Evolutionary conservation across 2,888 invertebrate species (phyloP).

Genomic region (Pseudococcus viburni): DNA sequence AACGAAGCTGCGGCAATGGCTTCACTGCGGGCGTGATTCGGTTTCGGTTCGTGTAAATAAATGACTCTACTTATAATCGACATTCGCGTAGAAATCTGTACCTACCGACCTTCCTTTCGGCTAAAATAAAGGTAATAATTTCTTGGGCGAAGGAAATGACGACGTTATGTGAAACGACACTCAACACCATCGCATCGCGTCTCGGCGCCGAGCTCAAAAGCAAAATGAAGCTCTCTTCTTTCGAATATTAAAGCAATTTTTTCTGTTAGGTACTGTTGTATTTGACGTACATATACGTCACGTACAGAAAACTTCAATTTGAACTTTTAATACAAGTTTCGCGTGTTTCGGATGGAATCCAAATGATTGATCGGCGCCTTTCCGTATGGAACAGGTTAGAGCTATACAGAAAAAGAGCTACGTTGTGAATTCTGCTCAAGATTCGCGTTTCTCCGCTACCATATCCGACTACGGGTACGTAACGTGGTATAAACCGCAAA

Average conservation of each 20-base stretch:
- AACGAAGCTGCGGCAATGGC: background rate
- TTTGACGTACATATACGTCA: slow-evolving; percentile 48
- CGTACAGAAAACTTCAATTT: slow-evolving; percentile 33
- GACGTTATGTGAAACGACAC: background rate
- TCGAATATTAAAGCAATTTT: slow-evolving; percentile 49
- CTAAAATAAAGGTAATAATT: slow-evolving; percentile 13
- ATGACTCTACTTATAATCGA: background rate
- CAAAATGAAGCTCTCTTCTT: background rate
- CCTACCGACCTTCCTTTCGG: background rate
- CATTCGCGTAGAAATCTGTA: background rate
- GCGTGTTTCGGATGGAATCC: slow-evolving; percentile 45
- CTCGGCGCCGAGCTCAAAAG: background rate
- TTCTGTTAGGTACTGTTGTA: slow-evolving; percentile 41
- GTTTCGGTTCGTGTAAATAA: background rate
- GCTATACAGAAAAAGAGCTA: background rate
- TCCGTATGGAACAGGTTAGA: slow-evolving; percentile 22
- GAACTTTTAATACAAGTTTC: slow-evolving; percentile 34
- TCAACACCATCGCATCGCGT: too few relatives aligned
- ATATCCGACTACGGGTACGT: background rate
- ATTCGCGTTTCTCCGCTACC: too few relatives aligned
- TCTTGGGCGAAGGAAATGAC: background rate
- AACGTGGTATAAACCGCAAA: background rate
- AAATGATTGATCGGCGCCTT: slow-evolving; percentile 32
- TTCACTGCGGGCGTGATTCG: background rate
- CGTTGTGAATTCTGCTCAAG: background rate